Evolutionary conservation across 2,888 invertebrate genomes (phyloP).

Genomic region (Thalpophila matura): DNA sequence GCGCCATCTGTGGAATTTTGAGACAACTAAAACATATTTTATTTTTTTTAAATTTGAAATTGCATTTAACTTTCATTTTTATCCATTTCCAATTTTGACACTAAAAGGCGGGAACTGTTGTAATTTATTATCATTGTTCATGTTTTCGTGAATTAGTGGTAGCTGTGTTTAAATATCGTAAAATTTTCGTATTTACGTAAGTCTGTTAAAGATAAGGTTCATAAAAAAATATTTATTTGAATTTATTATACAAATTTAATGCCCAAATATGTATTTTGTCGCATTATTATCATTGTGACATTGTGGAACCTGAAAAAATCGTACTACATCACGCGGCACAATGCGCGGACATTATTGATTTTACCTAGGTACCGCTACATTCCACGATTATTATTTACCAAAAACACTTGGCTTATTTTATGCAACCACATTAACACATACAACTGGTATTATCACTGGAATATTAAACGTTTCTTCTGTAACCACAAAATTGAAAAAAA

Average conservation of each 20-base stretch:
- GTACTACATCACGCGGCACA: constrained; percentile 60
- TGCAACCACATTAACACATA: constrained; percentile 36
- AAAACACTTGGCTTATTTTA: constrained; percentile 63
- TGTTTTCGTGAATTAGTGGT: constrained; percentile 34
- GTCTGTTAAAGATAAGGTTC: background rate
- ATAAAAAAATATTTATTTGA: constrained; percentile 7
- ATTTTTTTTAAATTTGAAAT: constrained; percentile 20
- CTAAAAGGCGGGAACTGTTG: constrained; percentile 67
- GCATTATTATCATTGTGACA: constrained; percentile 43
- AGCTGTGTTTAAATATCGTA: constrained; percentile 37
- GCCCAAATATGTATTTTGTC: constrained; percentile 19
- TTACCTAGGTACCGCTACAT: constrained; percentile 76
- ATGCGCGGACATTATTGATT: constrained; percentile 87
- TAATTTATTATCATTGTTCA: constrained; percentile 41
- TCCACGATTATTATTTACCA: constrained; percentile 75
- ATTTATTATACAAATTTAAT: background rate
- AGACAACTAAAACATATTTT: constrained; percentile 8
- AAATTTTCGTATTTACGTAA: constrained; percentile 33
- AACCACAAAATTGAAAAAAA: constrained; percentile 22
- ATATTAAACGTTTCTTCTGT: constrained; percentile 1
- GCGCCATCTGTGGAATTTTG: constrained; percentile 52
- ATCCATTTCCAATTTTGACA: constrained; percentile 37
- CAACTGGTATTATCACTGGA: constrained; percentile 32
- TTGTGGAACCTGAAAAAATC: constrained; percentile 60
- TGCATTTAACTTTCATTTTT: constrained; percentile 19